Evolutionary conservation across 2,113 vertebrate species (phyloP).

Genomic region (Salvelinus sp.): DNA sequence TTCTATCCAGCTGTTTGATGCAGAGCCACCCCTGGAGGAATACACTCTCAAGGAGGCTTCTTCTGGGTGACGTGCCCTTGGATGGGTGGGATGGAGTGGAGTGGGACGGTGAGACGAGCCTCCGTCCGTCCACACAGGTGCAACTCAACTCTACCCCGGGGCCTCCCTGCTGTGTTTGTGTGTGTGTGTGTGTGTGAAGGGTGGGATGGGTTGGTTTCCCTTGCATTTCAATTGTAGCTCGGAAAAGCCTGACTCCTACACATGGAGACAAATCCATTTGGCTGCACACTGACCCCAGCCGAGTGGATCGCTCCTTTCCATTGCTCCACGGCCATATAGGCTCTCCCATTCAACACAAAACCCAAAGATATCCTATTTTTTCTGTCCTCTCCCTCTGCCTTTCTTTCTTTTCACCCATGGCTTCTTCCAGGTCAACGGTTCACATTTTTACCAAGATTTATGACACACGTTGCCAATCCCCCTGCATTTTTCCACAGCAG

Average conservation of each 20-base stretch:
- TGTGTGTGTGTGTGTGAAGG: not conserved
- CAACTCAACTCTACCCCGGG: not conserved
- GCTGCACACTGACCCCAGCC: not conserved
- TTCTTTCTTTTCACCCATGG: not conserved
- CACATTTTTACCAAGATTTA: too few species aligned
- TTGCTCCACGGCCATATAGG: not conserved
- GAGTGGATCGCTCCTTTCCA: not conserved
- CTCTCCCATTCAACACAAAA: not conserved
- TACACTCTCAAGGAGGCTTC: not conserved
- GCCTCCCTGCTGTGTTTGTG: not conserved
- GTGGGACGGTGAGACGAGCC: not conserved
- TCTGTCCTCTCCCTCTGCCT: not conserved
- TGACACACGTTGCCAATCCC: not conserved
- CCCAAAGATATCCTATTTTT: not conserved
- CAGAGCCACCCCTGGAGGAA: too few species aligned
- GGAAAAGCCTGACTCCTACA: not conserved
- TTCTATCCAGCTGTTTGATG: too few species aligned
- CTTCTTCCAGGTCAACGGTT: slow-evolving; percentile 12
- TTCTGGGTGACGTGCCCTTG: slow-evolving; percentile 1
- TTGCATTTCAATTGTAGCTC: not conserved
- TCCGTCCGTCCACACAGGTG: not conserved
- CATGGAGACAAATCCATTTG: not conserved
- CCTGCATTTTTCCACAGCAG: not conserved
- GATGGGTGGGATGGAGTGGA: not conserved
- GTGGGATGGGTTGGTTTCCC: not conserved